Evolutionary conservation across 2,113 vertebrate species (phyloP).

Genomic region (Falcunculus frontatus): DNA sequence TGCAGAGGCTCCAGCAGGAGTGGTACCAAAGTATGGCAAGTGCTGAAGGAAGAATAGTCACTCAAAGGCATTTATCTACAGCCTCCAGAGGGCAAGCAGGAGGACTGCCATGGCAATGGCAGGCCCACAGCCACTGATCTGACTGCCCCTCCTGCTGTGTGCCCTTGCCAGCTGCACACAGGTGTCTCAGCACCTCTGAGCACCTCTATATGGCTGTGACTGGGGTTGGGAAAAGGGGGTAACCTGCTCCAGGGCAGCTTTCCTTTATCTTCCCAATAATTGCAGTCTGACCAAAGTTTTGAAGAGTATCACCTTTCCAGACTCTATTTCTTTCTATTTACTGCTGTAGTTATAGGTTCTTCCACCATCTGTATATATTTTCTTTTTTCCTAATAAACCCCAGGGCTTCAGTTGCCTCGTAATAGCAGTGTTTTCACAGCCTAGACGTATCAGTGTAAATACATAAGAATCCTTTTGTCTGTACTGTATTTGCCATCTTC

Average conservation of each 20-base stretch:
- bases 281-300: not conserved
- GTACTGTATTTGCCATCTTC: not conserved
- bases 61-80: not conserved
- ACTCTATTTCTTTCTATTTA: not conserved
- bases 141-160: fast-evolving
- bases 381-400: not conserved
- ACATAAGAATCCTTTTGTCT: not conserved
- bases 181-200: not conserved
- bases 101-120: not conserved
- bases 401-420: not conserved
- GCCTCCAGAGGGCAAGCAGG: not conserved
- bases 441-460: not conserved
- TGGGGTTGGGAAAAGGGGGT: fast-evolving
- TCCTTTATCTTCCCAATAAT: not conserved
- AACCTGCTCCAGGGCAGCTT: not conserved
- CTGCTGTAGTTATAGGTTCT: not conserved
- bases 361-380: not conserved
- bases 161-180: not conserved
- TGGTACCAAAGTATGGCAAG: not conserved
- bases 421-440: not conserved
- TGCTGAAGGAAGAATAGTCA: not conserved
- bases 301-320: not conserved
- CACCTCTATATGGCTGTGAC: not conserved
- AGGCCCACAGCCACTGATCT: not conserved
- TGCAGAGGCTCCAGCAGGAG: not conserved